Conservation (phyloP, 2,888 invertebrate species). For the Lepidocyrtoides sp. region DNA sequence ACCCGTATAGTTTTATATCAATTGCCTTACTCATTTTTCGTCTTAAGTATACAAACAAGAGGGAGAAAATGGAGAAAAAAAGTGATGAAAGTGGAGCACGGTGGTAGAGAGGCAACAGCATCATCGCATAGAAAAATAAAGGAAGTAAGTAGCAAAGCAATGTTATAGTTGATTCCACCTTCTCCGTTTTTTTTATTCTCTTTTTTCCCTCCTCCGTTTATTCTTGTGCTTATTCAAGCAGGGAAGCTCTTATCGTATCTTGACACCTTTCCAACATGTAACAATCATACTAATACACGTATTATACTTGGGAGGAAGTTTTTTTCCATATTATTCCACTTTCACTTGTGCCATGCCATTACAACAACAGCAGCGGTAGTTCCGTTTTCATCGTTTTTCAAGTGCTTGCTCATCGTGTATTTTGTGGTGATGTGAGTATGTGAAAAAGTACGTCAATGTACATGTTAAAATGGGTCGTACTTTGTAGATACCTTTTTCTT, state of each 20-base stretch:
- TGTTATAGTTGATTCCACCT: constrained; percentile 42
- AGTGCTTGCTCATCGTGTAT: not conserved
- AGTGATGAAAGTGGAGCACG: constrained; percentile 65
- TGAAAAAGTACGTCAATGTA: not conserved
- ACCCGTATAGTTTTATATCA: constrained; percentile 30
- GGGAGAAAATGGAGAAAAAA: not conserved
- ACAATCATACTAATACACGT: constrained; percentile 61
- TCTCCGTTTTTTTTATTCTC: not conserved
- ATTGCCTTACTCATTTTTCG: constrained; percentile 48
- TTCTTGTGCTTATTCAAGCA: constrained; percentile 64
- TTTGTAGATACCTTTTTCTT: not conserved
- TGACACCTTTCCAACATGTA: constrained; percentile 79
- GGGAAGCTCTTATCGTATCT: constrained; percentile 77
- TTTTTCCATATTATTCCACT: constrained; percentile 19
- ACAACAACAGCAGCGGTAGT: not conserved
- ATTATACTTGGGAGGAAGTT: constrained; percentile 39
- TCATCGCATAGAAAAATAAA: not conserved
- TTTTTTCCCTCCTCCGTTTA: constrained; percentile 5
- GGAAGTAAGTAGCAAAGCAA: constrained; percentile 4
- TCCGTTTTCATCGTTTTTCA: constrained; percentile 37
- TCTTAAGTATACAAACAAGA: constrained; percentile 45
- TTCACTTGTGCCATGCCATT: constrained; percentile 20
- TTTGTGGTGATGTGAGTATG: not conserved
- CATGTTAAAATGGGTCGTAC: not conserved
- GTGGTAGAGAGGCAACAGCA: not conserved